Evolutionary conservation across 2,888 invertebrate species (phyloP).

Genomic region (Acleris literana): DNA sequence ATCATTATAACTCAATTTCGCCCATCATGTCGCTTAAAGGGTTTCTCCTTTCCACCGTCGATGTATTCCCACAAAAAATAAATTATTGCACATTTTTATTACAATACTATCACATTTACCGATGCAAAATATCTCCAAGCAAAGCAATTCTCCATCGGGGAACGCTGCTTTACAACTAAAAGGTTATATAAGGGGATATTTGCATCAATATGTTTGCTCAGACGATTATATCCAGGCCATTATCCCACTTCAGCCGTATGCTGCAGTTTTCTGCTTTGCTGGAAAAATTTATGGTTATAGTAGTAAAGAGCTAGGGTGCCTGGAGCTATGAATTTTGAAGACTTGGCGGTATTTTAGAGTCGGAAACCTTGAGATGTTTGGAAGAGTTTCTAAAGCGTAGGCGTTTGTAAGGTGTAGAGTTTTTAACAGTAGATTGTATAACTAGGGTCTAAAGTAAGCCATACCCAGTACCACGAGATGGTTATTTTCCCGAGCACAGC

Average conservation of each 20-base stretch:
- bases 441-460: too few species aligned
- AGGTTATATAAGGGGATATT: conserved; percentile 9
- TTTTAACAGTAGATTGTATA: too few species aligned
- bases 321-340: conserved; percentile 19
- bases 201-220: conserved; percentile 24
- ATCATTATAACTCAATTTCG: too few species aligned
- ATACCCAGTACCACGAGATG: too few species aligned
- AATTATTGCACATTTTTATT: neutral
- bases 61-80: neutral
- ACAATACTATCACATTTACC: neutral
- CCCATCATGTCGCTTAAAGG: too few species aligned
- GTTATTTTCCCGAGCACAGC: too few species aligned
- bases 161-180: conserved; percentile 14
- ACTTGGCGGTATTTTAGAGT: conserved; percentile 11
- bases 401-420: too few species aligned
- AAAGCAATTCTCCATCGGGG: conserved; percentile 7
- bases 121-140: conserved; percentile 1
- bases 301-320: conserved; percentile 23
- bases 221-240: conserved; percentile 36
- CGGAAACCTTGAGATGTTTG: neutral
- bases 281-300: conserved; percentile 29
- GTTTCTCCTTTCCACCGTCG: too few species aligned
- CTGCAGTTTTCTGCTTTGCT: conserved; percentile 35
- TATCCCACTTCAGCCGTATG: conserved; percentile 32
- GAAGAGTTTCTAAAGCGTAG: neutral